Conservation (phyloP, 2,888 invertebrate species). For the Coleophora flavipennella region DNA sequence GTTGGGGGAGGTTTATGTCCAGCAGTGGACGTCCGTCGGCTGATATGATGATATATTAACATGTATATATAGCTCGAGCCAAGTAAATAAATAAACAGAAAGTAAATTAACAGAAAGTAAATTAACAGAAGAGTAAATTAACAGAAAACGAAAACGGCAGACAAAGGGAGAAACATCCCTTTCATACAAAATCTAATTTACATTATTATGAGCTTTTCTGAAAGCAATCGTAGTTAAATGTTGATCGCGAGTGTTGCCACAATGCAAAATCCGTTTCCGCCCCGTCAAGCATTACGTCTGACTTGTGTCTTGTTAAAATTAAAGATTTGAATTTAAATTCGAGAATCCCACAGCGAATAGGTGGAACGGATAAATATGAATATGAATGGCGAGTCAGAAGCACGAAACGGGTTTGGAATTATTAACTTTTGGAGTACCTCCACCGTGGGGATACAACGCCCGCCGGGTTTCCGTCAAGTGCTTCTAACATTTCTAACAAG, state of each 20-base stretch:
- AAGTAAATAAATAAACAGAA: no score
- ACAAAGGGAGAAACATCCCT: constrained; percentile 38
- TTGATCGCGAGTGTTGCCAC: constrained; percentile 46
- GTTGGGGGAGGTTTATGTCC: no score
- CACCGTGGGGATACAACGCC: constrained; percentile 34
- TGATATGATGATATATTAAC: no score
- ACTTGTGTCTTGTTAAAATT: constrained; percentile 57
- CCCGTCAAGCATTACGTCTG: constrained; percentile 47
- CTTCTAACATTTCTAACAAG: constrained; percentile 26
- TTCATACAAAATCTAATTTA: constrained; percentile 53
- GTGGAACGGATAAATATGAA: constrained; percentile 72
- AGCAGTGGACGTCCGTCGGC: no score
- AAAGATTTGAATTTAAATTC: constrained; percentile 63
- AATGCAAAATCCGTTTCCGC: constrained; percentile 57
- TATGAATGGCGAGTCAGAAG: constrained; percentile 67
- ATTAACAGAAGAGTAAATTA: no score
- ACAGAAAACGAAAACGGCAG: not conserved
- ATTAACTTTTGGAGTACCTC: constrained; percentile 66
- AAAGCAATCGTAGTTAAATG: constrained; percentile 54
- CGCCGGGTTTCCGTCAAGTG: constrained; percentile 29
- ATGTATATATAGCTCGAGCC: no score
- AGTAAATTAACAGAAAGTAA: no score
- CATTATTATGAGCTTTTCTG: constrained; percentile 64
- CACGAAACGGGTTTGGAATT: constrained; percentile 57
- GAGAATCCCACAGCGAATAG: constrained; percentile 52